phyloP scores from a whole-genome alignment of 1,140 invertebrate genomes.

The Brachionus angularis region DNA sequence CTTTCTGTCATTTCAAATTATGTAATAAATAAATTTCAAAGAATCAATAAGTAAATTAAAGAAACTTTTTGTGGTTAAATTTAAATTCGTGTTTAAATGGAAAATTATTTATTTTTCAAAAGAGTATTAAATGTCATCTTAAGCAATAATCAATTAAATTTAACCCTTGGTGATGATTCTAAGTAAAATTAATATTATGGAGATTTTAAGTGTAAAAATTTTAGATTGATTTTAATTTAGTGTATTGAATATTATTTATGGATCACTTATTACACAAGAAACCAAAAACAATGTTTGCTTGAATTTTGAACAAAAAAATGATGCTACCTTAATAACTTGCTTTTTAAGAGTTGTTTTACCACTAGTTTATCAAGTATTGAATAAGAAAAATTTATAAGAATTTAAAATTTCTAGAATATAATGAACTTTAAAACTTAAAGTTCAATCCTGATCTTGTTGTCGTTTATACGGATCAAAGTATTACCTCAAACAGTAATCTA shows the following conservation, averaged over 20 bases:
- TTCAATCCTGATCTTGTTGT: constrained; percentile 41
- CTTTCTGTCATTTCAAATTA: neutral
- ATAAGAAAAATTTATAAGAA: neutral
- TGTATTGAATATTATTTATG: constrained; percentile 9
- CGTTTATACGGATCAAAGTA: neutral
- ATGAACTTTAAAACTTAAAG: neutral
- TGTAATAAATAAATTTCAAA: neutral
- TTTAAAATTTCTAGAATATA: neutral
- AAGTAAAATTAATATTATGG: neutral
- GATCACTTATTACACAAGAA: neutral
- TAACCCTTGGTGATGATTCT: neutral
- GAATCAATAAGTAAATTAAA: no score
- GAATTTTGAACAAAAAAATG: neutral
- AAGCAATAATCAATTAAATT: neutral
- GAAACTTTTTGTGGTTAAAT: no score
- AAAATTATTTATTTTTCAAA: no score
- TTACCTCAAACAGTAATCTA: neutral
- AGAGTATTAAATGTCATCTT: no score
- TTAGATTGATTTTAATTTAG: neutral
- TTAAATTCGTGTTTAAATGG: no score
- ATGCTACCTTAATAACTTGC: neutral
- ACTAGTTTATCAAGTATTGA: constrained; percentile 21
- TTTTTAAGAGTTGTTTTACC: constrained; percentile 31
- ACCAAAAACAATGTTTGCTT: neutral
- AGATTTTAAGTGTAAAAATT: neutral